Base-by-base conservation (phyloP, 1,140 invertebrate species). In the Platorchestia sp. region DNA sequence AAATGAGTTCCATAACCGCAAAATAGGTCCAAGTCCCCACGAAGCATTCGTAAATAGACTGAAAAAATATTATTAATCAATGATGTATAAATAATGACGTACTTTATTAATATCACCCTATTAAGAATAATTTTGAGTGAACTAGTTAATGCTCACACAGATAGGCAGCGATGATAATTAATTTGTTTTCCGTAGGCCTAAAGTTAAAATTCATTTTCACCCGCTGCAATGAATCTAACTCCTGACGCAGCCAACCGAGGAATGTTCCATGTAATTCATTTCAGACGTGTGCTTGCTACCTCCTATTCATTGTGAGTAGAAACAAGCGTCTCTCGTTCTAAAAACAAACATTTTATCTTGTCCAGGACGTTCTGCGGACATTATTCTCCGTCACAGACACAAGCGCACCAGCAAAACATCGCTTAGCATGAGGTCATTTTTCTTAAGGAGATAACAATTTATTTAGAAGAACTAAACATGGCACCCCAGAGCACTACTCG, bases 401-500 rank as follows among this genome's bases (percentile, higher is more conserved):
- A 93, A 93, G 44, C 91, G 91, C 91, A 93, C 91, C 91, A 93
- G 45, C 91, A 93, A 93, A 93, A 93, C 91, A 93, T 93, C 91
- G 91, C 91, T 93, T 93, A 93, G 91, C 91, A 93, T 93, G 91
- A 93, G 91, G 91, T 93, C 91, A 93, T 93, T 93, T 93, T 93
- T 93, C 91, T 93, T 93, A 93, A 93, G 45, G 91, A 93, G 91
- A 93, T 93, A 93, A 93, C 91, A 93, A 93, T 93, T 93, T 93
- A 93, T 93, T 93, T 93, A 93, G 91, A 93, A 93, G 91, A 93
- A 93, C 91, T 93, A 93, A 93, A 93, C 91, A 93, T 93, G 91
- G 91, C 91, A 93, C 91, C 91, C 91, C 27, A 93, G 91, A 93
- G 91, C 91, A 93, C 91, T 27, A 93, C 91, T 93, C 91, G 91